phyloP scores from a whole-genome alignment of 2,888 invertebrate species.

The Cephus nigrinus region DNA sequence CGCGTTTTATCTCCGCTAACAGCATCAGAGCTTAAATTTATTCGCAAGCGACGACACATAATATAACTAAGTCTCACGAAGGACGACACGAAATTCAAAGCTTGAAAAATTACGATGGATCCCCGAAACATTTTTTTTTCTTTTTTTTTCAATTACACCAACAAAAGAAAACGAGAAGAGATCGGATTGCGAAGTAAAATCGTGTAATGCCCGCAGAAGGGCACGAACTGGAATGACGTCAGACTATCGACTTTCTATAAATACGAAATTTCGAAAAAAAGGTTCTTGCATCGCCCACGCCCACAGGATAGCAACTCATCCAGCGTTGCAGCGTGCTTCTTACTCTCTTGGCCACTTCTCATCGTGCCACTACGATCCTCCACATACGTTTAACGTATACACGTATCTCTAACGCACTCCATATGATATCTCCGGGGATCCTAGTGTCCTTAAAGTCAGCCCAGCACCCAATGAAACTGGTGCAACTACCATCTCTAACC shows the following conservation, averaged over 20 bases:
- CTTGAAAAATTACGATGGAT: neutral
- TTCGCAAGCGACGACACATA: neutral
- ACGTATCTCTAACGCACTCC: neutral
- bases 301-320: neutral
- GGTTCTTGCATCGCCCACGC: neutral
- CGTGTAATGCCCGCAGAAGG: constrained; percentile 12
- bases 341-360: neutral
- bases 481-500: neutral
- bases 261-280: constrained; percentile 46
- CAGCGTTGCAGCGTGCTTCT: neutral
- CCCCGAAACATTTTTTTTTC: neutral
- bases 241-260: constrained; percentile 55
- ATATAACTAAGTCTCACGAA: no score
- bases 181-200: neutral
- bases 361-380: neutral
- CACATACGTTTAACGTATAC: neutral
- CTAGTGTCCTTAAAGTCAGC: neutral
- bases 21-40: constrained; percentile 21
- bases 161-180: neutral
- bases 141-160: neutral
- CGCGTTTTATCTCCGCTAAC: constrained; percentile 32
- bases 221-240: constrained; percentile 43
- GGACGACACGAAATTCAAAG: no score
- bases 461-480: neutral
- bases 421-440: neutral